A percentile compares a stretch with the other conserved stretches of the same genome.
Conservation (phyloP, 2,888 invertebrate genomes). For the Craniophora ligustri region DNA sequence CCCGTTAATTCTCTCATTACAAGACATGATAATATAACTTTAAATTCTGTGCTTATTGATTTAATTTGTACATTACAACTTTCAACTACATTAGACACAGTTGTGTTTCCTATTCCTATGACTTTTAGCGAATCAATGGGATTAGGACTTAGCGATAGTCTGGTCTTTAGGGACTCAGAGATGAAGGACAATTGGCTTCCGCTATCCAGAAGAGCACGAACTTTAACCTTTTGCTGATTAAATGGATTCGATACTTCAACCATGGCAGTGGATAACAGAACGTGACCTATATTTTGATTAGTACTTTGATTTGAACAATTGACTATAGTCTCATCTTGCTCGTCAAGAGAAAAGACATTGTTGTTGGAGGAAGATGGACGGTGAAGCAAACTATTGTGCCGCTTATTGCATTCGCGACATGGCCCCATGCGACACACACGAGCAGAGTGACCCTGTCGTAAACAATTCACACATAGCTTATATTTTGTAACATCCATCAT, state of each 20-base stretch:
- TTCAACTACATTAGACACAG: neutral
- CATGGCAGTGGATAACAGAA: slow-evolving; percentile 5
- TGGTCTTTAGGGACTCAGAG: neutral
- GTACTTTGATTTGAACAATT: slow-evolving; percentile 1
- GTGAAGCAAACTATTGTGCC: slow-evolving; percentile 50
- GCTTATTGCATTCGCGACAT: slow-evolving; percentile 42
- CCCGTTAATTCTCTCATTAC: slow-evolving; percentile 5
- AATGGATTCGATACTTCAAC: slow-evolving; percentile 6
- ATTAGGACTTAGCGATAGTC: neutral
- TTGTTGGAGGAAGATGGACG: neutral
- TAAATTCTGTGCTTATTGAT: neutral
- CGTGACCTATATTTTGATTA: slow-evolving; percentile 1
- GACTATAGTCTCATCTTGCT: slow-evolving; percentile 1
- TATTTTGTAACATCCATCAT: slow-evolving; percentile 20
- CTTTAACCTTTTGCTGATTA: neutral
- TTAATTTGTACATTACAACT: neutral
- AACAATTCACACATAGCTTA: slow-evolving; percentile 46
- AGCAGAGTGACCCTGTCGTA: slow-evolving; percentile 40
- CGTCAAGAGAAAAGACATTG: neutral
- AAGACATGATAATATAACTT: neutral
- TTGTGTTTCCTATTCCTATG: neutral
- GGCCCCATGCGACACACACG: slow-evolving; percentile 49
- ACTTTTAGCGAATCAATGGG: neutral
- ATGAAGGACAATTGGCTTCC: slow-evolving; percentile 9
- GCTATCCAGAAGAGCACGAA: slow-evolving; percentile 3